Evolutionary conservation across 1,140 invertebrate genomes (phyloP).

Genomic region (Formica exsecta): DNA sequence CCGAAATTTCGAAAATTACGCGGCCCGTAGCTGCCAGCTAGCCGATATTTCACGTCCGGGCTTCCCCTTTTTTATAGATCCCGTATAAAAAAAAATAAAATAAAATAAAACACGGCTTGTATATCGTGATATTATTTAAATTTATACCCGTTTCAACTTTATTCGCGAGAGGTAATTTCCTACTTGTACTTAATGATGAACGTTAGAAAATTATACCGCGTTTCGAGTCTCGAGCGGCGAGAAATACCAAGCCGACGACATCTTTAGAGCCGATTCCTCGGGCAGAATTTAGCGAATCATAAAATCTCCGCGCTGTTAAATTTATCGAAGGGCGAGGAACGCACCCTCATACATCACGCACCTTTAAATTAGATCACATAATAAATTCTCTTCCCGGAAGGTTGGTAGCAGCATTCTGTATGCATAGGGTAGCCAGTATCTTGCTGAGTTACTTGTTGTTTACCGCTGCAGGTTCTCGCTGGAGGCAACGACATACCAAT

Average conservation of each 20-base stretch:
- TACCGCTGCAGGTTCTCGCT: slow-evolving; percentile 78
- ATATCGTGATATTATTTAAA: slow-evolving; percentile 60
- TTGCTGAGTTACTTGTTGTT: slow-evolving; percentile 76
- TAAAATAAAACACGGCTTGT: slow-evolving; percentile 23
- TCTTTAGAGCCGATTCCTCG: slow-evolving; percentile 52
- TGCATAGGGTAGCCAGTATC: slow-evolving; percentile 84
- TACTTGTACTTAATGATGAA: slow-evolving; percentile 43
- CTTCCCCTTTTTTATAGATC: slow-evolving; percentile 43
- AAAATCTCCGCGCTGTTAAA: slow-evolving; percentile 62
- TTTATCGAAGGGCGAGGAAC: slow-evolving; percentile 63
- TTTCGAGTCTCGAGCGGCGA: slow-evolving; percentile 11
- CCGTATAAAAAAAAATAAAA: not conserved
- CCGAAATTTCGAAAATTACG: slow-evolving; percentile 61
- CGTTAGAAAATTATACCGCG: slow-evolving; percentile 43
- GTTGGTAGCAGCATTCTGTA: slow-evolving; percentile 85
- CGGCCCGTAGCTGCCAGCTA: slow-evolving; percentile 50
- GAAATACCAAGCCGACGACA: slow-evolving; percentile 54
- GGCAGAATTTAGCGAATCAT: slow-evolving; percentile 62
- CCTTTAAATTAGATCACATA: slow-evolving; percentile 83
- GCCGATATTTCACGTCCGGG: slow-evolving; percentile 46
- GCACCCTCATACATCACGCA: slow-evolving; percentile 70
- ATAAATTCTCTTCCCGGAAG: slow-evolving; percentile 83
- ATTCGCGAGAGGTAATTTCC: slow-evolving; percentile 26
- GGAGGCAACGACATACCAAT: slow-evolving; percentile 80
- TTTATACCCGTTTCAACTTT: slow-evolving; percentile 30